phyloP scores from a whole-genome alignment of 2,113 vertebrate genomes.

The Galbula dea region DNA sequence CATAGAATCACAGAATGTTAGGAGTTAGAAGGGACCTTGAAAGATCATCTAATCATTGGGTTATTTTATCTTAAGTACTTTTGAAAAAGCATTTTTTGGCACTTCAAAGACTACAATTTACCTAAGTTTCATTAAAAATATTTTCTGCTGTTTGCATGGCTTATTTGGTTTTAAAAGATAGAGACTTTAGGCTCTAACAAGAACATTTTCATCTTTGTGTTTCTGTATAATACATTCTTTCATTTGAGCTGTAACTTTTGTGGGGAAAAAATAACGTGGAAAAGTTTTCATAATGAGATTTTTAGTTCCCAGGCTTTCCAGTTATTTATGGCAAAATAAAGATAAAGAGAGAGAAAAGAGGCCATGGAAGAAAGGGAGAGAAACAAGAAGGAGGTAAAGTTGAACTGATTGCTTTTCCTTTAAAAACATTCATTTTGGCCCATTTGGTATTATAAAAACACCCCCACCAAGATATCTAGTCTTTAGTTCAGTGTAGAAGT shows the following conservation, averaged over 20 bases:
- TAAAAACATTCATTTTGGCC: not conserved
- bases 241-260: not conserved
- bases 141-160: not conserved
- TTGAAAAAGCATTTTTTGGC: not conserved
- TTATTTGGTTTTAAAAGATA: not conserved
- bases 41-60: not conserved
- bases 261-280: not conserved
- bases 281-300: not conserved
- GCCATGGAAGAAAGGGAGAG: not conserved
- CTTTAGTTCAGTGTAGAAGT: not conserved
- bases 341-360: not conserved
- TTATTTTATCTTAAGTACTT: not conserved
- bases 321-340: not conserved
- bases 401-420: not conserved
- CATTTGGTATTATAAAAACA: not conserved
- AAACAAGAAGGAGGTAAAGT: not conserved
- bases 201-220: not conserved
- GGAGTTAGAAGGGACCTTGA: too few relatives aligned
- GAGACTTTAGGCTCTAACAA: not conserved
- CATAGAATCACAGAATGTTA: too few relatives aligned
- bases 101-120: not conserved
- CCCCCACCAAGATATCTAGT: not conserved
- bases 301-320: not conserved
- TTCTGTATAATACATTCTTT: not conserved
- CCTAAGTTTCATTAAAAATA: not conserved